Base-by-base conservation (phyloP, 2,888 invertebrate species). In the Drosophila aldrichi region DNA sequence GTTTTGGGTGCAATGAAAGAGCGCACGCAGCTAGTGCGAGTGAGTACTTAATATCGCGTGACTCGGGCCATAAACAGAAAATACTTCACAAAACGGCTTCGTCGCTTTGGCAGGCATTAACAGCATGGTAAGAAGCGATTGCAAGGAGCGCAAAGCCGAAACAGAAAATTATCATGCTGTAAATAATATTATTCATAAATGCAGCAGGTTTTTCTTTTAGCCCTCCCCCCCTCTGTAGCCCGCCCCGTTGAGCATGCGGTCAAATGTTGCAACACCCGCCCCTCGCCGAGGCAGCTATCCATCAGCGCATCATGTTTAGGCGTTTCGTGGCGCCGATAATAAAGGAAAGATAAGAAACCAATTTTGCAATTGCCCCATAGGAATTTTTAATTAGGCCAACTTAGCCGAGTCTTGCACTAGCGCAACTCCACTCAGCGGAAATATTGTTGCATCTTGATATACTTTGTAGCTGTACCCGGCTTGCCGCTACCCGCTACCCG, bases 161-260 rank as follows among this genome's bases (percentile, higher is more conserved):
- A 66, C 78, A 80, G 81, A 82, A 88, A 85, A 82, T 90, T 89
- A 91, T 90, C 90, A 91, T 89, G 89, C 76, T 74, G 72, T 32
- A 85, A 80, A 80, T 91, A 87, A 89, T 90, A 77, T 79, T 90
- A 90, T 89, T 91, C 86, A 89, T 89, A 89, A 89, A 90, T 89
- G 81, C 89, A 80, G 64, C 76, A 49, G 48, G 32, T 49, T 49
- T 49, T 49, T 32, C 10, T 32, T 32, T 10, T 46, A 12, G 32
- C 56, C 34, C 34, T 8, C 1, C 14, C 4, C 18, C 6, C 48
- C 2, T 36, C 22, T 22, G 5, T 18, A 4, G 12, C 29, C 16
- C 14, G 41, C 14, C 18, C 20, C 56, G 40, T 18, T 25, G 55
- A 43, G 36, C 43, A 57, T 70, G 77, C 62, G 72, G 77, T 70